Base-by-base conservation (phyloP, 2,113 vertebrate genomes). In the Indri indri region DNA sequence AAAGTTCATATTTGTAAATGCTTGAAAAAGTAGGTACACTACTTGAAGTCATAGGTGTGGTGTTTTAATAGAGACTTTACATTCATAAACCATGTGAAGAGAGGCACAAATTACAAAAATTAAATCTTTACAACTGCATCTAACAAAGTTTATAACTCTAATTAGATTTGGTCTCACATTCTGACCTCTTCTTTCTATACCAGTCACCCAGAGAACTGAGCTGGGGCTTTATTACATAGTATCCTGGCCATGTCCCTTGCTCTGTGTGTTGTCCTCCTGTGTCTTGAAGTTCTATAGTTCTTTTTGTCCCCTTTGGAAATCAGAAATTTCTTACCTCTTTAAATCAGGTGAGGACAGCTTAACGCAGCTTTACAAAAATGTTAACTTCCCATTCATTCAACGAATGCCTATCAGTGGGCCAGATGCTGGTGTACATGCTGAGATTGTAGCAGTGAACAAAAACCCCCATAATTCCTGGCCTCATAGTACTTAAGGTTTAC, bases 291-390 rank as follows among this genome's bases (percentile, higher is more conserved):
- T 57, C 32, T 3, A 32, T 59, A 16, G 50, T 52, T 91, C 27
- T 85, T 74, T 91, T 80, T 95, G 32, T 10, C 54, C 47, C 13
- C 22, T 96, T 86, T 85, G n/a, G 45, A 92, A 86, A 91, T 76
- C 0, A 68, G 18, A 7, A 59, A 42, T 42, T 93, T 91, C 54
- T 37, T 86, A 59, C 23, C 12, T 80, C 74, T 79, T 86, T 54
- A 91, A 59, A 47, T 85, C 90, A 97, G 66, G 16, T 74, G 76
- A 81, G 52, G 68, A 50, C 30, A 94, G 22, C 42, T 45, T 87
- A 91, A 74, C 71, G 6, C 4, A 66, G 14, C 30, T 91, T 92
- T 89, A 57, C 32, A 79, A 84, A 93, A 89, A 47, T 73, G 14
- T 11, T 89, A 63, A 95, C 76, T 91, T 91, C 50, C 52, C 17